Evolutionary conservation across 2,888 invertebrate species (phyloP).

Genomic region (Cheilosia vulpina): DNA sequence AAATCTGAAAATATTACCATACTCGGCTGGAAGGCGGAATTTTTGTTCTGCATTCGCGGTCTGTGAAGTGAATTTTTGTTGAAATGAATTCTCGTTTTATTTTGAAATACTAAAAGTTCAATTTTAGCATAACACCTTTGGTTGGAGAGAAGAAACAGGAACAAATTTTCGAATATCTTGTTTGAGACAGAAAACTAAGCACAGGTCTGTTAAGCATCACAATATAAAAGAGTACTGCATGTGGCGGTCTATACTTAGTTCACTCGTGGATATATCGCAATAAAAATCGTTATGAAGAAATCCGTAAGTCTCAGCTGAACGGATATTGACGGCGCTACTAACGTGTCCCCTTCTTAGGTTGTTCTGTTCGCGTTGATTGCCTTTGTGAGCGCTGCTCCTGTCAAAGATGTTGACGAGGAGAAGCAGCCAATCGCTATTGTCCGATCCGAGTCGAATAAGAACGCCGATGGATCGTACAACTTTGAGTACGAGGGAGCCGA

Average conservation of each 20-base stretch:
- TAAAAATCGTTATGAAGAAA: conserved; percentile 53
- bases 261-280: not conserved
- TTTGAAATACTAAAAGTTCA: not conserved
- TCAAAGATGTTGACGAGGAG: conserved; percentile 39
- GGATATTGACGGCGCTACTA: not conserved
- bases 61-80: not conserved
- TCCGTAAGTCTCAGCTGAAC: conserved; percentile 39
- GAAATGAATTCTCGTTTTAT: not conserved
- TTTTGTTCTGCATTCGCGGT: not conserved
- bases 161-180: not conserved
- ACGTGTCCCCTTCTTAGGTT: conserved; percentile 27
- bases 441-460: conserved; percentile 78
- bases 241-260: conserved; percentile 29
- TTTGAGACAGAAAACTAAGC: not conserved
- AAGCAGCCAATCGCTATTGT: conserved; percentile 78
- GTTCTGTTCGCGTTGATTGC: conserved; percentile 57
- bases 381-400: conserved; percentile 29
- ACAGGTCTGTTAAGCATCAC: not conserved
- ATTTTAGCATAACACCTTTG: not conserved
- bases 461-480: conserved; percentile 80
- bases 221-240: conserved; percentile 56
- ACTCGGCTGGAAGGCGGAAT: not conserved
- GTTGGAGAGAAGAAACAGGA: too few species aligned
- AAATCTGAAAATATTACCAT: not conserved
- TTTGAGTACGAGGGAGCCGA: conserved; percentile 78